Conservation (phyloP, 1,140 invertebrate genomes). For the Steinernema khuongi region DNA sequence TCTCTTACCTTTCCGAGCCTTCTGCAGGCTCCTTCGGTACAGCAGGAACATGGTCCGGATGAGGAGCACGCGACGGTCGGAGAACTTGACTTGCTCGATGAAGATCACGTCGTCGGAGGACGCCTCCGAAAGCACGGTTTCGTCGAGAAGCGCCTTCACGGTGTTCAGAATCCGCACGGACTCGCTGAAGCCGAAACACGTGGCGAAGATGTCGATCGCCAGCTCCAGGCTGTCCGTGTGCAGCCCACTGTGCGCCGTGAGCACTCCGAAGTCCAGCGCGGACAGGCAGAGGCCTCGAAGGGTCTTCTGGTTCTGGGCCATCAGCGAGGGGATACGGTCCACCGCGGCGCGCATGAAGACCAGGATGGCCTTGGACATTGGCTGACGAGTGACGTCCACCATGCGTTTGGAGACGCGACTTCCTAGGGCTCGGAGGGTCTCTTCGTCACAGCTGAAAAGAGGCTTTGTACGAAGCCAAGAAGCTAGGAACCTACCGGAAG, state of each 20-base stretch:
- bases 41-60: not conserved
- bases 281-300: not conserved
- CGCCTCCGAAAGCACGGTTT: not conserved
- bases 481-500: not conserved
- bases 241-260: not conserved
- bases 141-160: constrained; percentile 15
- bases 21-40: not conserved
- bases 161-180: constrained; percentile 19
- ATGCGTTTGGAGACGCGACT: constrained; percentile 27
- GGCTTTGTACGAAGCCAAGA: not conserved
- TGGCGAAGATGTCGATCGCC: constrained; percentile 22
- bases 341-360: not conserved
- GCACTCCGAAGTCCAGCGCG: not conserved
- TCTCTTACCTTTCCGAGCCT: not conserved
- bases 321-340: not conserved
- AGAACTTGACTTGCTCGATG: constrained; percentile 6
- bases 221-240: not conserved
- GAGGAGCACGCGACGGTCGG: not conserved
- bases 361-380: constrained; percentile 17
- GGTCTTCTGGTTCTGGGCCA: constrained; percentile 3
- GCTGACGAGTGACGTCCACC: constrained; percentile 10
- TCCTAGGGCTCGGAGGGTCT: constrained; percentile 22
- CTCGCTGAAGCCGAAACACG: constrained; percentile 16
- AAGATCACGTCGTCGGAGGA: not conserved
- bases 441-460: constrained; percentile 14